phyloP scores from a whole-genome alignment of 1,140 invertebrate genomes.

The Zaprionus capensis region DNA sequence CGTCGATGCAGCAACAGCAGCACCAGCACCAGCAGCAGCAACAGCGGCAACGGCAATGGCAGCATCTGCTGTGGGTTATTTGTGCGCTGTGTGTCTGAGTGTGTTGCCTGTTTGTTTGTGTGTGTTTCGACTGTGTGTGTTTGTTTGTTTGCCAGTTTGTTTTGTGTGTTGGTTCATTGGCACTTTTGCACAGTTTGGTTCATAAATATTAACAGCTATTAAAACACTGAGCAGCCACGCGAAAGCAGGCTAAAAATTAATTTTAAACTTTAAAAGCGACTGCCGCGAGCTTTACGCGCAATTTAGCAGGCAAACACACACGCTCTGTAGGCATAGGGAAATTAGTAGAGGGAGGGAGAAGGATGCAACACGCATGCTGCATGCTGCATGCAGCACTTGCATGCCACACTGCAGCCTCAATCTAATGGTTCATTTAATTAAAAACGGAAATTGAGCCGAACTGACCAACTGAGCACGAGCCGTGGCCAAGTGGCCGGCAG shows the following conservation, averaged over 20 bases:
- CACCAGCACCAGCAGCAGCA: neutral
- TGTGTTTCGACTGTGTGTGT: constrained; percentile 13
- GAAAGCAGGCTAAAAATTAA: constrained; percentile 55
- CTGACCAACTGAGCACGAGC: constrained; percentile 55
- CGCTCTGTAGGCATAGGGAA: constrained; percentile 12
- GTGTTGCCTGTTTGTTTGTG: constrained; percentile 1
- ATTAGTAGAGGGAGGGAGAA: neutral
- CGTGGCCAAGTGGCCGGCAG: constrained; percentile 50
- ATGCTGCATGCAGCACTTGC: constrained; percentile 25
- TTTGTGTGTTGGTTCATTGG: constrained; percentile 55
- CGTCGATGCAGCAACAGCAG: neutral
- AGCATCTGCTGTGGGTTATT: constrained; percentile 33
- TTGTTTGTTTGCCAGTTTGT: constrained; percentile 42
- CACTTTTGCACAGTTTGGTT: constrained; percentile 57
- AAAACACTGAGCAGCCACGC: constrained; percentile 49
- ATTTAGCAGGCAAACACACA: constrained; percentile 43
- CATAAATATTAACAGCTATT: constrained; percentile 81
- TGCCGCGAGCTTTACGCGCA: constrained; percentile 60
- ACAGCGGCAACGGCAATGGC: neutral
- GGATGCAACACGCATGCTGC: constrained; percentile 14
- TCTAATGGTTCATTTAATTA: constrained; percentile 81
- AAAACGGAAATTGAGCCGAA: constrained; percentile 78
- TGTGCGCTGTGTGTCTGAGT: neutral
- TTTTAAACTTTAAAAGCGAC: constrained; percentile 76
- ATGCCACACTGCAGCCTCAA: constrained; percentile 34